Conservation (phyloP, 2,888 invertebrate genomes). For the Microctonus hyperodae region DNA sequence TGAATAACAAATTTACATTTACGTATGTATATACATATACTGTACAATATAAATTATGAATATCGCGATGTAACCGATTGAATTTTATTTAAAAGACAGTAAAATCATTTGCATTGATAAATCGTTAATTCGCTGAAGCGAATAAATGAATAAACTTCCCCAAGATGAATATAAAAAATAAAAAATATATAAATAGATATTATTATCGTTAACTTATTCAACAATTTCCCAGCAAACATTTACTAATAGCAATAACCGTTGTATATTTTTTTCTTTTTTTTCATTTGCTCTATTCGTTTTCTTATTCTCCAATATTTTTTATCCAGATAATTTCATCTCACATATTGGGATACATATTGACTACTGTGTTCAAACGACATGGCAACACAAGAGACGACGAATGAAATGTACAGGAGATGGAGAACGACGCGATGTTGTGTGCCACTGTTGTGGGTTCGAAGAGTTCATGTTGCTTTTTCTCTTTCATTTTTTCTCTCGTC, state of each 20-base stretch:
- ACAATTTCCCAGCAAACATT: too few relatives aligned
- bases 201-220: too few relatives aligned
- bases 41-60: too few relatives aligned
- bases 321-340: slow-evolving; percentile 14
- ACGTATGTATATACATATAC: too few relatives aligned
- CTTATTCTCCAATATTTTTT: background rate
- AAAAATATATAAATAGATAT: background rate
- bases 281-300: background rate
- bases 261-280: too few relatives aligned
- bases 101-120: slow-evolving; percentile 24
- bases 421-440: background rate
- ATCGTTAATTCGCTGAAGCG: background rate
- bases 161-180: background rate
- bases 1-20: too few relatives aligned
- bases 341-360: slow-evolving; percentile 11
- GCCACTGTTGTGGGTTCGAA: background rate
- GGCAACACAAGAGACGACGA: slow-evolving; percentile 3
- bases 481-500: background rate
- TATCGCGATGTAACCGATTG: background rate
- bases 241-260: too few relatives aligned
- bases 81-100: background rate
- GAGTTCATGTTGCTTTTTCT: slow-evolving; percentile 14
- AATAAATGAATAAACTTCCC: background rate
- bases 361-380: slow-evolving; percentile 6
- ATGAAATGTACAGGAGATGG: background rate